Conservation (phyloP, 2,888 invertebrate species). For the Tipula lateralis region DNA sequence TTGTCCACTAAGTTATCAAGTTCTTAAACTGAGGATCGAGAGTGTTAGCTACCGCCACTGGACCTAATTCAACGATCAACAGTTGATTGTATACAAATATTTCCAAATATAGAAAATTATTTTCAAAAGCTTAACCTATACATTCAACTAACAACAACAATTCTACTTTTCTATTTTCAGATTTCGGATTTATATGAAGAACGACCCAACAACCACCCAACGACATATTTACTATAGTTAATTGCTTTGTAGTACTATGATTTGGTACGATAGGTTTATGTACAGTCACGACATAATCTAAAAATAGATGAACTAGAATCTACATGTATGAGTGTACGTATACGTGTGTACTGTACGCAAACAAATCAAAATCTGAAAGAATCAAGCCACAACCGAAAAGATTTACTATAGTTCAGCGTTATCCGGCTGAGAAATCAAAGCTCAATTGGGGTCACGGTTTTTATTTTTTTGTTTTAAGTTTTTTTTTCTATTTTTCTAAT, state of each 20-base stretch:
- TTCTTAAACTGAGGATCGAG: too few relatives aligned
- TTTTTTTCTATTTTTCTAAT: neutral
- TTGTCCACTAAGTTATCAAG: too few relatives aligned
- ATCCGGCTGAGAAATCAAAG: neutral
- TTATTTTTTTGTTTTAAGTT: neutral
- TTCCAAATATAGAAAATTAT: too few relatives aligned
- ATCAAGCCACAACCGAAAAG: neutral
- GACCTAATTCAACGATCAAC: too few relatives aligned
- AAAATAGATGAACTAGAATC: neutral
- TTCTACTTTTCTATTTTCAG: neutral
- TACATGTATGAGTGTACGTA: neutral
- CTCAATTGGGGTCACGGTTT: neutral
- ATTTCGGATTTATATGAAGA: neutral
- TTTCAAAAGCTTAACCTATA: neutral
- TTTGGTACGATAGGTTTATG: neutral
- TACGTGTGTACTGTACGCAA: too few relatives aligned
- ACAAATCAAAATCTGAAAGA: neutral
- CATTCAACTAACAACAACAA: neutral
- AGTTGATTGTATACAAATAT: too few relatives aligned
- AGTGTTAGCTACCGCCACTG: too few relatives aligned
- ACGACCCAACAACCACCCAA: neutral
- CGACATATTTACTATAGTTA: neutral
- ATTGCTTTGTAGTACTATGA: neutral
- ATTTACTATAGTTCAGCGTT: neutral
- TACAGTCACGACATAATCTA: neutral